Percentiles rank a stretch among this genome's conserved stretches.
Evolutionary conservation across 2,113 vertebrate genomes (phyloP).

Genomic region (Mugil cephalus): DNA sequence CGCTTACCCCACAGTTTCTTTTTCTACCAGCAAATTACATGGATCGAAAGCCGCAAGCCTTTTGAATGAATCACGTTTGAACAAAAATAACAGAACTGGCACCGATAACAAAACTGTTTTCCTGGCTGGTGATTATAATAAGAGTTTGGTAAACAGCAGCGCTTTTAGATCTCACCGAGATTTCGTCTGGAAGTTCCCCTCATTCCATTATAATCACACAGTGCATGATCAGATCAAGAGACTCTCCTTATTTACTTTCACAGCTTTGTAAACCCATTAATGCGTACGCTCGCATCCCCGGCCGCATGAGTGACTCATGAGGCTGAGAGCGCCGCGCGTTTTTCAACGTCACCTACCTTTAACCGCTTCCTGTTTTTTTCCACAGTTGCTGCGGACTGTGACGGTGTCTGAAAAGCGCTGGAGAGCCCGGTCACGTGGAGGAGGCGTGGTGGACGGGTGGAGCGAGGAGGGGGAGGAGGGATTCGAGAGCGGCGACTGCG

Average conservation of each 20-base stretch:
- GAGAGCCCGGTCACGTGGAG: constrained; percentile 72
- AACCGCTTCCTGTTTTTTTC: constrained; percentile 44
- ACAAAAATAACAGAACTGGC: constrained; percentile 72
- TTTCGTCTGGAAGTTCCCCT: constrained; percentile 56
- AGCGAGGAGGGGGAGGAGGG: constrained; percentile 78
- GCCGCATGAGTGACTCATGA: constrained; percentile 33
- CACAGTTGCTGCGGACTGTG: constrained; percentile 82
- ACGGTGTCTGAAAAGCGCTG: constrained; percentile 81
- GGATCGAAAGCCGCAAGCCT: constrained; percentile 52
- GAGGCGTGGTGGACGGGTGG: constrained; percentile 47
- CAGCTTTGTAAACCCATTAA: constrained; percentile 60
- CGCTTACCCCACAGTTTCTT: constrained; percentile 47
- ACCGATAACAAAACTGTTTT: constrained; percentile 55
- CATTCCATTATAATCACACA: constrained; percentile 54
- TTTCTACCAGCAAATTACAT: constrained; percentile 74
- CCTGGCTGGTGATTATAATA: constrained; percentile 58
- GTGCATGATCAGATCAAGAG: constrained; percentile 32
- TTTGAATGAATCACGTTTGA: constrained; percentile 69
- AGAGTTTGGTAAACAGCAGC: constrained; percentile 52
- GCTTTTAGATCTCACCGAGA: constrained; percentile 24
- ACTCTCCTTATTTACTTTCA: constrained; percentile 54
- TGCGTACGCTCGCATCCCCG: constrained; percentile 31
- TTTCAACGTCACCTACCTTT: constrained; percentile 44
- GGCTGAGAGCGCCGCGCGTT: constrained; percentile 1
- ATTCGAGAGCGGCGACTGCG: constrained; percentile 84